Percentiles rank a stretch among this genome's conserved stretches.
Evolutionary conservation across 2,113 vertebrate genomes (phyloP).

Genomic region (Lanius collurio): DNA sequence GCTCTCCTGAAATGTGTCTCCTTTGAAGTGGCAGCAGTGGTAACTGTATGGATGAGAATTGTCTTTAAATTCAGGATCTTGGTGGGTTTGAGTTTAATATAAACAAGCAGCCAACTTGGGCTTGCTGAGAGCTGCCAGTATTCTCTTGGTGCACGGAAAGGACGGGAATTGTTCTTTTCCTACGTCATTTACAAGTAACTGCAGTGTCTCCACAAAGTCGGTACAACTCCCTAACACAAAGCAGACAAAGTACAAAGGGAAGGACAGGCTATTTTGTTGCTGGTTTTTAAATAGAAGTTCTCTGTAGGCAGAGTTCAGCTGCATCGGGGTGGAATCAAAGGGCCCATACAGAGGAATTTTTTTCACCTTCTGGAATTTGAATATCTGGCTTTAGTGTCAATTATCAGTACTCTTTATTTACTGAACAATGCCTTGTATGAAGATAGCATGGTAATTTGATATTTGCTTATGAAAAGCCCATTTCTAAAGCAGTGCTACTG

Average conservation of each 20-base stretch:
- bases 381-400: constrained; percentile 27
- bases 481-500: background rate
- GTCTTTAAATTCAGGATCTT: background rate
- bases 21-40: background rate
- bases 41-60: background rate
- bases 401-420: constrained; percentile 29
- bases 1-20: background rate
- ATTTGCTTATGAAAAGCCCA: constrained; percentile 22
- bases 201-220: constrained; percentile 42
- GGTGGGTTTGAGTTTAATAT: background rate
- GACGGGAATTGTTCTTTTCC: constrained; percentile 28
- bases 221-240: constrained; percentile 15
- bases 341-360: background rate
- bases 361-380: constrained; percentile 16
- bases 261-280: constrained; percentile 20
- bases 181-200: constrained; percentile 56
- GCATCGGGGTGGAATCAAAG: constrained; percentile 26
- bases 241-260: constrained; percentile 26
- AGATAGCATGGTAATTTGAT: constrained; percentile 18
- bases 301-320: constrained; percentile 31
- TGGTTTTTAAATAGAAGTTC: constrained; percentile 40
- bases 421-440: background rate
- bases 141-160: background rate
- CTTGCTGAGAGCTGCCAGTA: background rate
- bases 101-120: background rate